Conservation (phyloP, 1,140 invertebrate species). For the Dendroctonus ponderosae region DNA sequence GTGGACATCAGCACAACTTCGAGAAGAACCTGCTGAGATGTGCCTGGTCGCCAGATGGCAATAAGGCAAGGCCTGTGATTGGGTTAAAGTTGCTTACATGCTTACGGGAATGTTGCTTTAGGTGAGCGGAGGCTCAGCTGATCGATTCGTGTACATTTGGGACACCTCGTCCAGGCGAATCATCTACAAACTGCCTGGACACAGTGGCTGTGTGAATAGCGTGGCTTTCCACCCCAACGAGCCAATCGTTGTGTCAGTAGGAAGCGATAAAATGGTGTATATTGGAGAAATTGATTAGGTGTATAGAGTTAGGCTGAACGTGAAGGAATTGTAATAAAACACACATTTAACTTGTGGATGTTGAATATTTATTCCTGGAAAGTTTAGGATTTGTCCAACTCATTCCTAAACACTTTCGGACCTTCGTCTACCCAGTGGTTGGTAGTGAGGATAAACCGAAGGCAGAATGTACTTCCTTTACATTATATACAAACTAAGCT, state of each 20-base stretch:
- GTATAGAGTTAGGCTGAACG: too few relatives aligned
- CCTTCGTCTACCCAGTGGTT: too few relatives aligned
- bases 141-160: constrained; percentile 96
- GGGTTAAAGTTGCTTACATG: neutral
- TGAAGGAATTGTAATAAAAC: too few relatives aligned
- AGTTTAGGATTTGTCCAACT: too few relatives aligned
- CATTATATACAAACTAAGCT: too few relatives aligned
- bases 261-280: constrained; percentile 95
- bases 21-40: constrained; percentile 91
- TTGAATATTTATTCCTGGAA: too few relatives aligned
- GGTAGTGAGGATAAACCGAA: too few relatives aligned
- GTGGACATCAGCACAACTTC: constrained; percentile 90
- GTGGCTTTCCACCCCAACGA: constrained; percentile 95
- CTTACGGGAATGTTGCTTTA: neutral
- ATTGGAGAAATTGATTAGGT: constrained; percentile 86
- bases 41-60: constrained; percentile 87
- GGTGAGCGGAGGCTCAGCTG: constrained; percentile 85
- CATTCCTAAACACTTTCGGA: too few relatives aligned
- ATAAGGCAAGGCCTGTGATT: constrained; percentile 53
- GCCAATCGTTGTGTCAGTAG: constrained; percentile 89
- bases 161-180: constrained; percentile 89
- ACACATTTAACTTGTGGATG: too few relatives aligned
- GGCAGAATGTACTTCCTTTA: too few relatives aligned
- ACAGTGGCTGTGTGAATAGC: constrained; percentile 96
- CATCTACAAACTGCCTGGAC: constrained; percentile 96